Base-by-base conservation (phyloP, 1,140 invertebrate genomes). In the Berghia stephanieae region DNA sequence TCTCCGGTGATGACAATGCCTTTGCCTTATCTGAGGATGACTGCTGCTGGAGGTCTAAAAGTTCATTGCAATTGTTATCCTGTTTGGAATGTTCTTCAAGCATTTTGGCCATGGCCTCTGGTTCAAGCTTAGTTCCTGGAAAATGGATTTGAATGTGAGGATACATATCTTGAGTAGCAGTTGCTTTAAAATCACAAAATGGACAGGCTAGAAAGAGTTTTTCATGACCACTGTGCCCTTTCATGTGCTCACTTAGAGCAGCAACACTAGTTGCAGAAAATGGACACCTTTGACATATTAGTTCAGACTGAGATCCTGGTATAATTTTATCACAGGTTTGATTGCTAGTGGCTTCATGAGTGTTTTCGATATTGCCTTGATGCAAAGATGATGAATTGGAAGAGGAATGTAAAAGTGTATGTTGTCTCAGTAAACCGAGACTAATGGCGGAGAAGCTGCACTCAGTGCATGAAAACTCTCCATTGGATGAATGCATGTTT, bases 401-500 rank as follows among this genome's bases (percentile, higher is more conserved):
- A n/a, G n/a, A n/a, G n/a, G 66, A 27, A 72, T 87, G 86, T 0
- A 86, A 79, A 52, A 78, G 82, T 69, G 82, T 80, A 77, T 88
- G 86, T 72, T 88, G 85, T 24, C 79, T 81, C 8, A 86, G 74
- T 8, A 84, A 81, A 36, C 82, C 82, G 75, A 77, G 81, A 67
- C 82, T 80, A 27, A 84, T 79, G 27, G 84, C 83, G 68, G 83
- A 84, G 81, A 84, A 89, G 3, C 83, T 83, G 60, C 88, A 88
- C 21, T 84, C 71, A 18, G 75, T 79, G 70, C 88, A 89, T 27
- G 75, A 80, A 75, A 84, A 87, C 18, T 82, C 79, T 3, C 83
- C 86, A 18, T 70, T 68, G 1, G 83, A 83, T 13, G 81, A 81
- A 71, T 89, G 87, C 60, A 86, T 80, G n/a, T 71, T 81, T 42